These are phyloP conservation scores for Melikaiella ostensackeni DNA, from an alignment of 2,888 invertebrate species.

Conservation along the genomic window DNA sequence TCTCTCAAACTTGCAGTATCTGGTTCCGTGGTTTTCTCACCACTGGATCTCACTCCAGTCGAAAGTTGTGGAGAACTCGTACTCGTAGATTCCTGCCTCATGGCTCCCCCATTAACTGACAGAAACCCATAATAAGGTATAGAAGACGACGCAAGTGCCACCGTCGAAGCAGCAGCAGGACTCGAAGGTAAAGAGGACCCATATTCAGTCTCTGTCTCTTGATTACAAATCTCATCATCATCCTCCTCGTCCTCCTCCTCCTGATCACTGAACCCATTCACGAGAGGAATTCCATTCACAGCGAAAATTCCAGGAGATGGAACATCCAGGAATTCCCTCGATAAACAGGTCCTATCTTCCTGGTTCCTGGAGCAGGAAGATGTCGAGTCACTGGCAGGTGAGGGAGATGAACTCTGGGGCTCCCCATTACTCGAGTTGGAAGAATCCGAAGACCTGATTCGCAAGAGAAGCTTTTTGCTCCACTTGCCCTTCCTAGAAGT, in stretches of 20 bases:
- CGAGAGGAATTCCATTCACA: slow-evolving; percentile 67
- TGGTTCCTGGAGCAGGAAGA: slow-evolving; percentile 29
- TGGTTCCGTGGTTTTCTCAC: slow-evolving; percentile 46
- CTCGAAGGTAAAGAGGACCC: slow-evolving; percentile 74
- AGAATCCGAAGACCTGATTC: slow-evolving; percentile 78
- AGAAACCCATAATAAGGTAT: slow-evolving; percentile 76
- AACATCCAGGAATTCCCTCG: slow-evolving; percentile 20
- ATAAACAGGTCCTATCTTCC: slow-evolving; percentile 33
- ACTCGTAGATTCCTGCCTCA: slow-evolving; percentile 75
- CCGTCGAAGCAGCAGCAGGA: slow-evolving; percentile 70
- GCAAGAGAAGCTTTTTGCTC: slow-evolving; percentile 79
- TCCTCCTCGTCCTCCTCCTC: slow-evolving; percentile 59
- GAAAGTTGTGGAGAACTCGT: slow-evolving; percentile 74
- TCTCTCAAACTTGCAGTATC: slow-evolving; percentile 46
- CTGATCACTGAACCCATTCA: slow-evolving; percentile 68
- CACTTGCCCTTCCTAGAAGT: slow-evolving; percentile 72
- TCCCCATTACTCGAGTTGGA: slow-evolving; percentile 66
- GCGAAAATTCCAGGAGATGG: slow-evolving; percentile 50
- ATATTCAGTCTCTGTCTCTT: slow-evolving; percentile 79
- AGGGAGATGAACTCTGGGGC: slow-evolving; percentile 62
- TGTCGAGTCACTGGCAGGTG: slow-evolving; percentile 59
- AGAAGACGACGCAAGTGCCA: slow-evolving; percentile 76
- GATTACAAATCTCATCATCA: slow-evolving; percentile 56
- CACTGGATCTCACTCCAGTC: slow-evolving; percentile 53
- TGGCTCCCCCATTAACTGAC: slow-evolving; percentile 78